Conservation (phyloP, 2,888 invertebrate genomes). For the Meteorus cinctellus region DNA sequence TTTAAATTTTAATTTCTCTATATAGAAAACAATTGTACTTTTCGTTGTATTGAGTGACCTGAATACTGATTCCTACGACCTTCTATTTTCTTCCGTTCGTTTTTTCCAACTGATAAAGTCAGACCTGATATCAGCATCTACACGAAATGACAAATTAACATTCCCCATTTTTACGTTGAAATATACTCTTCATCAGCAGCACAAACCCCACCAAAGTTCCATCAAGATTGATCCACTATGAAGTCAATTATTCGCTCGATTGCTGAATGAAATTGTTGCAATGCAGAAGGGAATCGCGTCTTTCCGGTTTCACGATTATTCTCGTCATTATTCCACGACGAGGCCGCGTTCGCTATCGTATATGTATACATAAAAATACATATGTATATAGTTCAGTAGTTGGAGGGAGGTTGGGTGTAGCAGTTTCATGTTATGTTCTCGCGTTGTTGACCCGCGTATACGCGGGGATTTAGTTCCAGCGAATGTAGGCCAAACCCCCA, state of each 20-base stretch:
- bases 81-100: background rate
- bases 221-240: background rate
- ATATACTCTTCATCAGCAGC: background rate
- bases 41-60: conserved; percentile 33
- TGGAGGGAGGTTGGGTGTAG: background rate
- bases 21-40: background rate
- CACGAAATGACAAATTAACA: background rate
- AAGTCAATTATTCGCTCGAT: conserved; percentile 28
- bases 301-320: conserved; percentile 26
- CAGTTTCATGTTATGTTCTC: conserved; percentile 19
- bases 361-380: background rate
- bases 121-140: background rate
- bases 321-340: conserved; percentile 18
- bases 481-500: conserved; percentile 35
- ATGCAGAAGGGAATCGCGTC: conserved; percentile 13
- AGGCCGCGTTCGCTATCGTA: background rate
- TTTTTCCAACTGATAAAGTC: conserved; percentile 29
- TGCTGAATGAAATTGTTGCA: conserved; percentile 5
- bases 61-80: conserved; percentile 5
- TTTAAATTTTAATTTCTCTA: background rate
- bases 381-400: background rate
- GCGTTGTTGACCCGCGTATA: conserved; percentile 22
- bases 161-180: conserved; percentile 5
- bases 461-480: conserved; percentile 13
- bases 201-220: background rate